These are phyloP conservation scores for Phrynocephalus guinanensis DNA, from an alignment of 2,797 vertebrate genomes.

Conservation along the genomic window DNA sequence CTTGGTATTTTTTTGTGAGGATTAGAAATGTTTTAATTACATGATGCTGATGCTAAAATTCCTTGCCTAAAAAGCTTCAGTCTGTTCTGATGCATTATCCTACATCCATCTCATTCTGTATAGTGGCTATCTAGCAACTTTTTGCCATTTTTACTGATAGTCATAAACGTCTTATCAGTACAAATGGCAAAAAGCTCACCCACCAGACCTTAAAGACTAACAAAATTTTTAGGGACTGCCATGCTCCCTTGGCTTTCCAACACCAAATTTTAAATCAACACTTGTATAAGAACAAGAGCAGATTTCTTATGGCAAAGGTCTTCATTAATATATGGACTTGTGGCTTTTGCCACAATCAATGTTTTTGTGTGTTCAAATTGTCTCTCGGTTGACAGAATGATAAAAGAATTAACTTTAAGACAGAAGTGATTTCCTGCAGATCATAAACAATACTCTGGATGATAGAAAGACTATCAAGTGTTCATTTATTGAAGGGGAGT, in stretches of 20 bases:
- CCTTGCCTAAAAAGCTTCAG: not conserved
- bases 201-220: too few relatives aligned
- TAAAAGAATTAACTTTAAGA: not conserved
- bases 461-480: not conserved
- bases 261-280: not conserved
- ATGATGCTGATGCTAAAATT: too few relatives aligned
- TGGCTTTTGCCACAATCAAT: not conserved
- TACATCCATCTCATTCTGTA: not conserved
- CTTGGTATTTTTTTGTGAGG: too few relatives aligned
- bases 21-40: too few relatives aligned
- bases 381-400: not conserved
- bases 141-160: not conserved
- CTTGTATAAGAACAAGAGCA: too few relatives aligned
- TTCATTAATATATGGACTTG: not conserved
- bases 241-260: too few relatives aligned
- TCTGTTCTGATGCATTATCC: not conserved
- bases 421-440: not conserved
- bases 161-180: not conserved
- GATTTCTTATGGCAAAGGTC: not conserved
- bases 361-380: not conserved
- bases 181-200: not conserved
- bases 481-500: not conserved
- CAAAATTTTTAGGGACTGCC: too few relatives aligned
- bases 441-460: not conserved
- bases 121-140: not conserved